Evolutionary conservation across 2,888 invertebrate genomes (phyloP).

Genomic region (Zygogramma bicolorata): DNA sequence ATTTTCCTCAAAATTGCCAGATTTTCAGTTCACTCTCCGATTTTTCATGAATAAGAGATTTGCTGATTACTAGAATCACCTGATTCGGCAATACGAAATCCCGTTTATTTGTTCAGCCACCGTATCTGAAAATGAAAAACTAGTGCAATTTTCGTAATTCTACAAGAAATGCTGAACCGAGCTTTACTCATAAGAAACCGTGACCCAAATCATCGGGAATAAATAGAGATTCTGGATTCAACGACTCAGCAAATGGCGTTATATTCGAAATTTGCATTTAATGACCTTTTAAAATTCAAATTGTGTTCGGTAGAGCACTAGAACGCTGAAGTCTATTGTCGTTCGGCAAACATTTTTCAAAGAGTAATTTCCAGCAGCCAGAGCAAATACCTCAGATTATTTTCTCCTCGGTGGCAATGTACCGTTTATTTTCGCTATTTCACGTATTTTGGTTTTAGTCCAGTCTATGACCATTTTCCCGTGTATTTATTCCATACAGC

Average conservation of each 20-base stretch:
- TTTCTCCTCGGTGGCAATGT: not conserved
- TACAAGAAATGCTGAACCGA: not conserved
- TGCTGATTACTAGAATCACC: too few relatives aligned
- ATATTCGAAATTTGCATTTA: constrained; percentile 54
- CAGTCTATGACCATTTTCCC: too few relatives aligned
- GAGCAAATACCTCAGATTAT: constrained; percentile 5
- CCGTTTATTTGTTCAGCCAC: too few relatives aligned
- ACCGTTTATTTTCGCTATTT: not conserved
- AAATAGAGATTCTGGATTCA: not conserved
- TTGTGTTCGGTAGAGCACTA: constrained; percentile 41
- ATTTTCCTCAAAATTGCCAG: too few relatives aligned
- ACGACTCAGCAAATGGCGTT: constrained; percentile 19
- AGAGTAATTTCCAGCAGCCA: constrained; percentile 20
- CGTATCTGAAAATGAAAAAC: not conserved
- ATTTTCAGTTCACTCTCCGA: too few relatives aligned
- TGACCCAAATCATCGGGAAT: not conserved
- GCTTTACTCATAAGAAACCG: not conserved
- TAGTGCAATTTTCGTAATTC: not conserved
- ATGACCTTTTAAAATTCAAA: constrained; percentile 58
- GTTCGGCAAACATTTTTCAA: constrained; percentile 31
- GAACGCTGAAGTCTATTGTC: constrained; percentile 16
- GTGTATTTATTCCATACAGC: too few relatives aligned
- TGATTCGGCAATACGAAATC: too few relatives aligned
- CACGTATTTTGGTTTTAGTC: not conserved
- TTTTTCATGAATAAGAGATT: too few relatives aligned